phyloP scores from a whole-genome alignment of 2,797 vertebrate genomes.

The Mormyrops attenuatus region DNA sequence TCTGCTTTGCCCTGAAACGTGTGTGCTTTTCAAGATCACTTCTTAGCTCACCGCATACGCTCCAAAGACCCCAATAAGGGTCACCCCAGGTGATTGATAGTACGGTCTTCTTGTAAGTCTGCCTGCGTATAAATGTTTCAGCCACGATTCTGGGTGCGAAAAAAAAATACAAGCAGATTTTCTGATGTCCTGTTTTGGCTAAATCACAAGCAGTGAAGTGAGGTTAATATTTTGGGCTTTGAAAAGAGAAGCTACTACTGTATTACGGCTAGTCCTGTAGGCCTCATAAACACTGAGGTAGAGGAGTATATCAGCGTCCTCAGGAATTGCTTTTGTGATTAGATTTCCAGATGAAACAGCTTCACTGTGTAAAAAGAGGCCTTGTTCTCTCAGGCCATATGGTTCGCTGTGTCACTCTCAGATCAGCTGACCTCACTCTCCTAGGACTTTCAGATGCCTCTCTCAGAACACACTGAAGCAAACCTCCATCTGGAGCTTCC shows the following conservation, averaged over 20 bases:
- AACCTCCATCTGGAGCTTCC: neutral
- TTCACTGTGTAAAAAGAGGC: neutral
- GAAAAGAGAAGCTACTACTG: neutral
- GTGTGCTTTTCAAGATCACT: neutral
- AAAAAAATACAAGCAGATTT: neutral
- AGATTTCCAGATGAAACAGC: conserved; percentile 15
- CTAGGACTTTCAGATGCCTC: neutral
- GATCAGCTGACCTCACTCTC: conserved; percentile 12
- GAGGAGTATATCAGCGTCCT: neutral
- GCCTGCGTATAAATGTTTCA: neutral
- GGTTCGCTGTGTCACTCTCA: neutral
- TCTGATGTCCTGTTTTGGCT: neutral
- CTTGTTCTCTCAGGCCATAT: conserved; percentile 10
- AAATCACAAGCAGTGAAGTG: neutral
- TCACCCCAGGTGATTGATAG: neutral
- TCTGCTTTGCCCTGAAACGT: neutral
- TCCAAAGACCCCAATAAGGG: neutral
- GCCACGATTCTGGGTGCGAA: neutral
- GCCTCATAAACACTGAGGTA: conserved; percentile 50
- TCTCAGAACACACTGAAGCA: conserved; percentile 37
- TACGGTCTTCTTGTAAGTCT: neutral
- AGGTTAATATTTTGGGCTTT: neutral
- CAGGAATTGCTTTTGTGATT: conserved; percentile 7
- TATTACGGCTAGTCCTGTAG: conserved; percentile 50
- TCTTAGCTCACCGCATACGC: neutral